Evolutionary conservation across 1,140 invertebrate species (phyloP).

Genomic region (Nylanderia fulva): DNA sequence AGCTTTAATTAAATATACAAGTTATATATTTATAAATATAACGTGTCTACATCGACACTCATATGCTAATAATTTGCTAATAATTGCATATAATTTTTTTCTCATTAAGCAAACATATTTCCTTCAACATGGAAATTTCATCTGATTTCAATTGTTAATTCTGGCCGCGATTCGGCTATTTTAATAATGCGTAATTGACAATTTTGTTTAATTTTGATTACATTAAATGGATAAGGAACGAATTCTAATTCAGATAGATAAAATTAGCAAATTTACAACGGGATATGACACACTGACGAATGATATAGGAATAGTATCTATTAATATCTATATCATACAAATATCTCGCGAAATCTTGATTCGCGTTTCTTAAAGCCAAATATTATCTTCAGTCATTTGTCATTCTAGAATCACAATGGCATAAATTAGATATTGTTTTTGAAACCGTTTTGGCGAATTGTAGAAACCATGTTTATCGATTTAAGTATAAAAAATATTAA

Average conservation of each 20-base stretch:
- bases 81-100: not conserved
- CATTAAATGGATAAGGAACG: not conserved
- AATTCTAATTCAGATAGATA: slow-evolving; percentile 10
- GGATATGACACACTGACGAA: not conserved
- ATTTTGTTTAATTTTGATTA: not conserved
- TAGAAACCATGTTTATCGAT: not conserved
- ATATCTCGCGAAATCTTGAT: slow-evolving; percentile 18
- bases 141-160: not conserved
- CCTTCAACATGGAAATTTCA: not conserved
- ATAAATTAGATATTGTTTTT: slow-evolving; percentile 4
- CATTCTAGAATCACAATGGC: not conserved
- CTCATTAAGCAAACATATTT: not conserved
- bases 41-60: not conserved
- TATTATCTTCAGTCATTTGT: not conserved
- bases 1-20: slow-evolving; percentile 26
- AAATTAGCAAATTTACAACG: slow-evolving; percentile 1
- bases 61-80: not conserved
- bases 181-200: not conserved
- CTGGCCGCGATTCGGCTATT: not conserved
- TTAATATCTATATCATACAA: no score
- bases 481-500: not conserved
- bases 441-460: not conserved
- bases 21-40: not conserved
- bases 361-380: not conserved
- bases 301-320: not conserved